Evolutionary conservation across 2,888 invertebrate species (phyloP).

Genomic region (Melieria picta): DNA sequence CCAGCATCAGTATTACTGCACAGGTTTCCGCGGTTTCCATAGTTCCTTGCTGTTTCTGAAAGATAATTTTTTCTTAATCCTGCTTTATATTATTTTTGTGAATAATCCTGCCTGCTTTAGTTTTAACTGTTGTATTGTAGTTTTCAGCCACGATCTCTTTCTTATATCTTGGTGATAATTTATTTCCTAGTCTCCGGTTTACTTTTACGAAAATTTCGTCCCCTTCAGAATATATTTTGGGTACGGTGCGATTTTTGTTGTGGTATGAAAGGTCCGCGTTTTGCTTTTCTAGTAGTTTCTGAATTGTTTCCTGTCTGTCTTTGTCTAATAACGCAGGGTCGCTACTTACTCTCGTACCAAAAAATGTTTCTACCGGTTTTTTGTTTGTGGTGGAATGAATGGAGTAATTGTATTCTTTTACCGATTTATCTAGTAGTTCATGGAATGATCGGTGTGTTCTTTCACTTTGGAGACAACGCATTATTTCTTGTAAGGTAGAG

Average conservation of each 20-base stretch:
- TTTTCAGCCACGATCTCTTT: not conserved
- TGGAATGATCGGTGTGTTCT: constrained; percentile 5
- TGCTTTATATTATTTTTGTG: too few relatives aligned
- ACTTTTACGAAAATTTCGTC: constrained; percentile 6
- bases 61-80: too few relatives aligned
- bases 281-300: constrained; percentile 4
- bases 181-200: constrained; percentile 14
- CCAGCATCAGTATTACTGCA: too few relatives aligned
- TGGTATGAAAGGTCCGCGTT: not conserved
- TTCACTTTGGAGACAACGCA: constrained; percentile 7
- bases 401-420: constrained; percentile 9
- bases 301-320: not conserved
- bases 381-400: not conserved
- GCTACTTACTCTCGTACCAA: not conserved
- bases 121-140: constrained; percentile 7
- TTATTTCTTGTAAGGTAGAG: constrained; percentile 9
- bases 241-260: not conserved
- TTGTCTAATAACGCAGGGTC: not conserved
- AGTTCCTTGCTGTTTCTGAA: too few relatives aligned
- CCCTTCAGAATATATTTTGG: not conserved
- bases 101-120: not conserved
- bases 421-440: constrained; percentile 4
- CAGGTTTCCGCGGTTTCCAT: too few relatives aligned
- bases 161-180: not conserved
- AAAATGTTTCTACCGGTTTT: not conserved